Base-by-base conservation (phyloP, 2,113 vertebrate genomes). In the Pseudopodoces humilis region DNA sequence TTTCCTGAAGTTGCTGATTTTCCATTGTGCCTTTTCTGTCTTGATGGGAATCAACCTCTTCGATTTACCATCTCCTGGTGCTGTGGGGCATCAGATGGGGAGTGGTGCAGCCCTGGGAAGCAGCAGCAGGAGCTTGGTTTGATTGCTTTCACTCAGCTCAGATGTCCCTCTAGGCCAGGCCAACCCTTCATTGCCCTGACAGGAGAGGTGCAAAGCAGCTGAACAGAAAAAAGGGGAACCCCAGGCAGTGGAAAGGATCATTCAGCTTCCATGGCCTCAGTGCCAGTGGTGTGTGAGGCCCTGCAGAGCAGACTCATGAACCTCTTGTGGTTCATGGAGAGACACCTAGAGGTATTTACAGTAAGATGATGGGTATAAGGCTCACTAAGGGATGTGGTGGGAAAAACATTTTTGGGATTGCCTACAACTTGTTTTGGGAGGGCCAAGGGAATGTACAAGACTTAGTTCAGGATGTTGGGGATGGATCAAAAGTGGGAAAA, bases 1-100 rank as follows among this genome's bases (percentile, higher is more conserved):
- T 79, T 78, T 72, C 18, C 31, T 64, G 16, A 74, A 80, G 18
- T 6, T 64, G 11, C 59, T 72, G 6, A 4, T 58, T 79, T 60
- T 86, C 50, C 21, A 4, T 11, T 0, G 1, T 65, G 41, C 19
- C 15, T 62, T 78, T 84, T 74, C 41, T 80, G 30, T 50, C n/a
- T 0, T 0, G 0, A 31, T 44, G n/a, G 20, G 43, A 67, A 23
- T n/a, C 0, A 0, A 30, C 14, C 6, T 2, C 50, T 68, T 18
- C 22, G 25, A 53, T 28, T 86, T 72, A 35, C 12, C 22, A 7
- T 22, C 25, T 77, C 35, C 31, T 60, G 35, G 11, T 35, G 35
- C 41, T 60, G 23, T 37, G 53, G 25, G 28, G 5, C 49, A 13
- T 25, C 15, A 30, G 19, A 37, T 1, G 1, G 25, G 0, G 4